Evolutionary conservation across 1,140 invertebrate genomes (phyloP).

Genomic region (Meloidogyne floridensis): DNA sequence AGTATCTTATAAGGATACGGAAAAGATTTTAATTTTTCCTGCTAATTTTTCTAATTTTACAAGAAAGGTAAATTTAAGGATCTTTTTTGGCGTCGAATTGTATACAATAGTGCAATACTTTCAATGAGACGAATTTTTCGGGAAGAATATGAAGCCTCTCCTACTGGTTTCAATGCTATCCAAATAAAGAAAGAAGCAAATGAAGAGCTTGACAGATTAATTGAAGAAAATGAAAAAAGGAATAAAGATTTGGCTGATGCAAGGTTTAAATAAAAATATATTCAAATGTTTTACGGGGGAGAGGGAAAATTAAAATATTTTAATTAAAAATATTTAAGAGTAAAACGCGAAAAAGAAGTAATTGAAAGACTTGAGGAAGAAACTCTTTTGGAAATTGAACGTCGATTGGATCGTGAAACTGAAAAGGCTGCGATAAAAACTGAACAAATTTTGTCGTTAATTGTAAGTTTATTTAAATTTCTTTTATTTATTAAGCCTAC

Average conservation of each 20-base stretch:
- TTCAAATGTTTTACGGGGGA: neutral
- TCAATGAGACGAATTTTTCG: slow-evolving; percentile 49
- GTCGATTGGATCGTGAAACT: slow-evolving; percentile 10
- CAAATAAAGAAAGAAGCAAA: slow-evolving; percentile 38
- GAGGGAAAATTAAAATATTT: neutral
- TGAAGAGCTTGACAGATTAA: slow-evolving; percentile 44
- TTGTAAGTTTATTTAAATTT: too few species aligned
- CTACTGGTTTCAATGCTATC: slow-evolving; percentile 33
- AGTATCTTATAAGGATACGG: too few species aligned
- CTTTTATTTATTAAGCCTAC: too few species aligned
- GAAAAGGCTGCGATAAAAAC: slow-evolving; percentile 25
- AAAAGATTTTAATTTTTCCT: too few species aligned
- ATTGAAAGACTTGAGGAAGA: slow-evolving; percentile 24
- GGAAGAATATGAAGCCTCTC: slow-evolving; percentile 30
- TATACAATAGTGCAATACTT: slow-evolving; percentile 55
- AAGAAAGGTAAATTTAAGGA: slow-evolving; percentile 30
- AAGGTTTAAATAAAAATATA: slow-evolving; percentile 40
- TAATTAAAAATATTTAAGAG: slow-evolving; percentile 25
- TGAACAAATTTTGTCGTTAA: slow-evolving; percentile 31
- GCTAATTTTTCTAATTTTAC: too few species aligned
- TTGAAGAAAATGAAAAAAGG: slow-evolving; percentile 46
- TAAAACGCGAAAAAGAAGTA: slow-evolving; percentile 31
- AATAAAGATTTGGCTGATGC: slow-evolving; percentile 38
- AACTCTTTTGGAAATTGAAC: slow-evolving; percentile 40
- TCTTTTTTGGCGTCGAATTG: slow-evolving; percentile 51